These are phyloP conservation scores for Tenthredo scrophulariae DNA, from an alignment of 2,888 invertebrate genomes.

Conservation along the genomic window DNA sequence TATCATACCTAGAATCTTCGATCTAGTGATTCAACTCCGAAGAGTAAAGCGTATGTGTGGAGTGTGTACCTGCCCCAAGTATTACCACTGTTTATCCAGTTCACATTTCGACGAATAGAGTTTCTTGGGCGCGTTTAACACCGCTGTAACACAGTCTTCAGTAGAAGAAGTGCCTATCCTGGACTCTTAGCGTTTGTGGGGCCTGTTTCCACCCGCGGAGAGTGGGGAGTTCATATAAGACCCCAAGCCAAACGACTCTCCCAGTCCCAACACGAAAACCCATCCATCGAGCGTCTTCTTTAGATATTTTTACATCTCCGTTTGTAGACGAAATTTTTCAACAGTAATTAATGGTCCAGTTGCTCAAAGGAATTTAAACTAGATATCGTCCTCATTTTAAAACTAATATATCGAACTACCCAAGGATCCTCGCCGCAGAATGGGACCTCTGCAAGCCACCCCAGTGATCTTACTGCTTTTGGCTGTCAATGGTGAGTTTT, in stretches of 20 bases:
- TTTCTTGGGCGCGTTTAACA: conserved; percentile 17
- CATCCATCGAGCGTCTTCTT: conserved; percentile 75
- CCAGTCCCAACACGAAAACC: conserved; percentile 77
- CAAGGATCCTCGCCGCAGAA: conserved; percentile 61
- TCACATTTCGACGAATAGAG: conserved; percentile 33
- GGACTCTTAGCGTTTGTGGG: conserved; percentile 42
- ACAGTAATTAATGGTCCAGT: not conserved
- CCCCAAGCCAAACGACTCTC: conserved; percentile 76
- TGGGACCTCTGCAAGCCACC: conserved; percentile 69
- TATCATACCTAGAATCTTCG: not conserved
- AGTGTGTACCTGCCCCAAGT: not conserved
- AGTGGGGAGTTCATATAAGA: conserved; percentile 78
- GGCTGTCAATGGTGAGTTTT: conserved; percentile 72
- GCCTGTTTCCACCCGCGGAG: conserved; percentile 59
- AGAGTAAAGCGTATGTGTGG: not conserved
- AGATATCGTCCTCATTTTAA: not conserved
- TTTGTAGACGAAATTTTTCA: not conserved
- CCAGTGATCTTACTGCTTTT: conserved; percentile 71
- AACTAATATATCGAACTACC: not conserved
- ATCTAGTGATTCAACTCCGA: conserved; percentile 8
- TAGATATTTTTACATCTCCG: conserved; percentile 39
- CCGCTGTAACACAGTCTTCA: conserved; percentile 40
- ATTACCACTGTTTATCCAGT: conserved; percentile 32
- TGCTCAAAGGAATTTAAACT: not conserved
- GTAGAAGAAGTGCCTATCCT: conserved; percentile 48